Base-by-base conservation (phyloP, 2,888 invertebrate species). In the Alentia gelatinosa region DNA sequence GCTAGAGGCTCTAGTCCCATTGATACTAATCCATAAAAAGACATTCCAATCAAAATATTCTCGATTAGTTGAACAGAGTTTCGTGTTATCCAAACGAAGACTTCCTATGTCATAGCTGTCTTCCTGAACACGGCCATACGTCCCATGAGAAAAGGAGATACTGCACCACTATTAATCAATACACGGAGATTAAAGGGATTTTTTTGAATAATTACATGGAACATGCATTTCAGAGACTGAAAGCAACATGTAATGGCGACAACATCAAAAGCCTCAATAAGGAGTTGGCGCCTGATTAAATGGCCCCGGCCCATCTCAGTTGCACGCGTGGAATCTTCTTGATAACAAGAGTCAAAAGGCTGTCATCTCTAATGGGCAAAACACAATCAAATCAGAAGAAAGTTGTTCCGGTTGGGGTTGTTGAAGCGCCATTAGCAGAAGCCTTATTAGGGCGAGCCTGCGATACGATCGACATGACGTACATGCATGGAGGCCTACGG, bases 321-420 rank as follows among this genome's bases (percentile, higher is more conserved):
- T 35, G 39, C 39, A 19, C 23, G 37, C 15, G 19, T 23, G 79
- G 79, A 79, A 79, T 79, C 79, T 79, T 79, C 35, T 79, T 79
- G 79, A 79, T 79, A 79, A 79, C 37, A 79, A 19, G 79, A 79
- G 79, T 79, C 79, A 79, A 79, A 79, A 79, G 79, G 79, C 79
- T 79, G 79, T 39, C 79, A 23, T 79, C 37, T 79, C 37, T 79
- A 79, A 79, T 79, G 79, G 79, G 79, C 79, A 79, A 79, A 79
- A 79, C 37, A 79, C 79, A 79, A 79, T 79, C 79, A 79, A 79
- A 79, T 79, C 37, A 79, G 37, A 79, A 79, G 79, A 79, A 79
- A 79, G 37, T 79, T 37, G 79, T 39, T 35, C 37, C 37, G 35
- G 79, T 39, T 79, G 79, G 79, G 35, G 39, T 26, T 37, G 79